These are phyloP conservation scores for Scelioninae gen. 1 DNA, from an alignment of 2,888 invertebrate species.

Conservation along the genomic window DNA sequence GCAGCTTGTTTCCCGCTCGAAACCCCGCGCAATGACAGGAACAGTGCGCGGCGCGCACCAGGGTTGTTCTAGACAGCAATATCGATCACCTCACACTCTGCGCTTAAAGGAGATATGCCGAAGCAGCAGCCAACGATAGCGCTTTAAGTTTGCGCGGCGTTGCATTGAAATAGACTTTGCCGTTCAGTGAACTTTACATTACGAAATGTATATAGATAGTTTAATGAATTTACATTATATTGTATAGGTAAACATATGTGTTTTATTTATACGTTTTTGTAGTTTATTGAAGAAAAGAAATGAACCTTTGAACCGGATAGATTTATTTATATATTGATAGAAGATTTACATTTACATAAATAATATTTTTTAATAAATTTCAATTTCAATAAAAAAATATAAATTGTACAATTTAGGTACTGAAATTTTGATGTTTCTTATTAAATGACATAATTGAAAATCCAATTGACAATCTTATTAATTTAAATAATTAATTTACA, in stretches of 20 bases:
- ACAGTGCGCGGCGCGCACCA: conserved; percentile 49
- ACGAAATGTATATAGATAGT: conserved; percentile 44
- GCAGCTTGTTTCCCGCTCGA: conserved; percentile 62
- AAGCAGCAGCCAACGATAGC: conserved; percentile 34
- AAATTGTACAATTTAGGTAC: no score
- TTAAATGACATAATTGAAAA: no score
- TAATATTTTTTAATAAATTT: no score
- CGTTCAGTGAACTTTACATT: conserved; percentile 61
- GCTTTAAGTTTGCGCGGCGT: conserved; percentile 51
- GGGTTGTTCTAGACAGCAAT: conserved; percentile 73
- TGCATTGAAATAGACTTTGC: conserved; percentile 50
- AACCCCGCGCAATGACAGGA: conserved; percentile 64
- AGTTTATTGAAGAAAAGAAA: no score
- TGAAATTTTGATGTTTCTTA: no score
- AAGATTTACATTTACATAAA: no score
- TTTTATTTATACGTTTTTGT: no score
- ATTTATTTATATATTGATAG: no score
- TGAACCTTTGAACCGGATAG: no score
- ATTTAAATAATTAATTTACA: no score
- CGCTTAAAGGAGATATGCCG: conserved; percentile 71
- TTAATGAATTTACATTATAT: conserved; percentile 54
- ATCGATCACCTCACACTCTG: conserved; percentile 72
- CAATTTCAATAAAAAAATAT: no score
- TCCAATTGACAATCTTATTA: no score
- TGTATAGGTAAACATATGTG: conserved; percentile 43